These are phyloP conservation scores for Clavelina lepadiformis DNA, from an alignment of 23 tunicate species.

Conservation along the genomic window DNA sequence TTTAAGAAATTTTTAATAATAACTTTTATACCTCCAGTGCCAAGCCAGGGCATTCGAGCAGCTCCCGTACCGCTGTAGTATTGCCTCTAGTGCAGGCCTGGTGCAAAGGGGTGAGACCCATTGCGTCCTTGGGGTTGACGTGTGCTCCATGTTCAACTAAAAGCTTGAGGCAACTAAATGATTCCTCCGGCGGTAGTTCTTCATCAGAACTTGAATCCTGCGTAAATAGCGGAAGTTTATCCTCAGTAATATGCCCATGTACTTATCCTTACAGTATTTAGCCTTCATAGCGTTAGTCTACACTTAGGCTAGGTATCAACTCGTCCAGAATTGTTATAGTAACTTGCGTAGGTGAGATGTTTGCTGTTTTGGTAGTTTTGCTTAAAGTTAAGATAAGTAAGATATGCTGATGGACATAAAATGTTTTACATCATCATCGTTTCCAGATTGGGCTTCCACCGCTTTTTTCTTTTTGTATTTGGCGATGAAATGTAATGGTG, in stretches of 20 bases:
- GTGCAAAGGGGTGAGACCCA: slow-evolving; percentile 91
- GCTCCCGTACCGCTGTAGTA: slow-evolving; percentile 72
- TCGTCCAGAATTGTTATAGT: too few relatives aligned
- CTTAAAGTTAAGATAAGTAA: too few relatives aligned
- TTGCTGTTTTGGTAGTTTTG: too few relatives aligned
- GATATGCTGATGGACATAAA: too few relatives aligned
- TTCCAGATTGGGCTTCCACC: slow-evolving; percentile 32
- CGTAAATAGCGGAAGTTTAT: background rate
- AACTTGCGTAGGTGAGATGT: too few relatives aligned
- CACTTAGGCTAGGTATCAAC: too few relatives aligned
- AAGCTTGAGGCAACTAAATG: slow-evolving; percentile 66
- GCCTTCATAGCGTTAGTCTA: too few relatives aligned
- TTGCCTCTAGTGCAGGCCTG: slow-evolving; percentile 98
- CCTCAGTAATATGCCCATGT: too few relatives aligned
- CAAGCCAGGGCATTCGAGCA: slow-evolving; percentile 57
- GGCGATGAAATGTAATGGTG: slow-evolving; percentile 88
- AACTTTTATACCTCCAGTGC: slow-evolving; percentile 65
- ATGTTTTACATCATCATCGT: slow-evolving; percentile 43
- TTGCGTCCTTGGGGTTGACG: slow-evolving; percentile 74
- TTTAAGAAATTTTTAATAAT: too few relatives aligned
- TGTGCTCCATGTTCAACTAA: slow-evolving; percentile 87
- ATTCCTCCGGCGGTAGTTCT: slow-evolving; percentile 86
- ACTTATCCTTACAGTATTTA: too few relatives aligned
- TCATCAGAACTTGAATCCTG: slow-evolving; percentile 78
- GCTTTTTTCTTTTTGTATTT: slow-evolving; percentile 83